Percentiles rank a stretch among this genome's conserved stretches.
These are phyloP conservation scores for Rhysida immarginata DNA, from an alignment of 1,140 invertebrate species.

Conservation along the genomic window DNA sequence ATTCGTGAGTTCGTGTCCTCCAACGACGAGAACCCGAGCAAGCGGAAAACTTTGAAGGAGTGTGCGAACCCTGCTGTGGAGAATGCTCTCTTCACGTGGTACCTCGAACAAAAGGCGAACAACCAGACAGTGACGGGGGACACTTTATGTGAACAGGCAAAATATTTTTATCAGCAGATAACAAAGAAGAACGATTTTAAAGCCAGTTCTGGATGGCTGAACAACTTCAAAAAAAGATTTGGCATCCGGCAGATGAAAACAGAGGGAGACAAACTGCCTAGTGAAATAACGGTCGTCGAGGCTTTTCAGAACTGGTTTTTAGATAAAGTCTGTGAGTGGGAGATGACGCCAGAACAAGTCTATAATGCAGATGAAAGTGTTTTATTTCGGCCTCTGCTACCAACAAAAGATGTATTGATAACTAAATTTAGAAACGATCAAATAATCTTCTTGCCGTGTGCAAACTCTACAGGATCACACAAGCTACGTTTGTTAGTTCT, in stretches of 20 bases:
- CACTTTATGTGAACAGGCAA: neutral
- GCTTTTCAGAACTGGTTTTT: too few relatives aligned
- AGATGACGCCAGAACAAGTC: neutral
- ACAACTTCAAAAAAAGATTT: neutral
- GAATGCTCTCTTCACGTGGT: neutral
- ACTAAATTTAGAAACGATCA: neutral
- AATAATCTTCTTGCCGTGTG: neutral
- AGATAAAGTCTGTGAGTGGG: neutral
- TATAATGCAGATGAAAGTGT: neutral
- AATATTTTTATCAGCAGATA: neutral
- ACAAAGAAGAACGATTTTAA: neutral
- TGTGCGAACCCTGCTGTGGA: neutral
- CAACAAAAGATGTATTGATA: neutral
- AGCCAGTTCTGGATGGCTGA: neutral
- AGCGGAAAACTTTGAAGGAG: neutral
- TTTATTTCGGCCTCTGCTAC: neutral
- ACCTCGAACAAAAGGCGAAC: neutral
- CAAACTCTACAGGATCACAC: neutral
- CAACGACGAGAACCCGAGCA: neutral
- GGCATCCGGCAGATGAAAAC: too few relatives aligned
- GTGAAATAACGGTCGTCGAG: too few relatives aligned
- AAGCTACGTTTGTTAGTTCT: neutral
- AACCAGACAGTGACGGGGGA: neutral
- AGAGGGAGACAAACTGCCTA: too few relatives aligned
- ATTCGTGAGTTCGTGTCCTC: neutral